Percentiles rank a stretch among this genome's conserved stretches.
These are phyloP conservation scores for Oligia latruncula DNA, from an alignment of 2,888 invertebrate genomes.

Conservation along the genomic window DNA sequence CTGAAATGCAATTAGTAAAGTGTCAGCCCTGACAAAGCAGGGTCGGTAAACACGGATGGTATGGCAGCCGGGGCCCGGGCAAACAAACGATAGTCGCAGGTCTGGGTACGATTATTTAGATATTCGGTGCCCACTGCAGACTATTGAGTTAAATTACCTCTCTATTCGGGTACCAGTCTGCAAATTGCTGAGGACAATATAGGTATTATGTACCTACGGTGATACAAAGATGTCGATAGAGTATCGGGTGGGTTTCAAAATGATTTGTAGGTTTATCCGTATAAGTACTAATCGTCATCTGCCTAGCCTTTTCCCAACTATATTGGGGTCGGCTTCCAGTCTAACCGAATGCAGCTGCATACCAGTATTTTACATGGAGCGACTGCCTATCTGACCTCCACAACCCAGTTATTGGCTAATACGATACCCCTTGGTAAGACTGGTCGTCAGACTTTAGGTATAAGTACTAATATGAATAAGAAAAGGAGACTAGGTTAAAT, in stretches of 20 bases:
- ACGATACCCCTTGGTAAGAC: too few relatives aligned
- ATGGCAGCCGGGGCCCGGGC: conserved; percentile 1
- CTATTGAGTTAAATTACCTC: conserved; percentile 32
- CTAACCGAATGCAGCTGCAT: too few relatives aligned
- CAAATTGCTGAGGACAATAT: conserved; percentile 8
- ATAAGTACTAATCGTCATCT: too few relatives aligned
- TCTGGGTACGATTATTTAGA: conserved; percentile 26
- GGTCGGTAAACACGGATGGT: conserved; percentile 44
- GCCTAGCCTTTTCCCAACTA: too few relatives aligned
- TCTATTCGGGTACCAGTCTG: conserved; percentile 10
- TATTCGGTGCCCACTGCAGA: conserved; percentile 28
- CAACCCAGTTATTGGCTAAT: too few relatives aligned
- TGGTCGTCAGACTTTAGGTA: too few relatives aligned
- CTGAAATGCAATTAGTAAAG: conserved; percentile 61
- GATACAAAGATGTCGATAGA: not conserved
- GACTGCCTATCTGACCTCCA: too few relatives aligned
- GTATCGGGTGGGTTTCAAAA: not conserved
- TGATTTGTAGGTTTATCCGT: too few relatives aligned
- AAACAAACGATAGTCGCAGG: conserved; percentile 27
- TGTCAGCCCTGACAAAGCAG: conserved; percentile 56
- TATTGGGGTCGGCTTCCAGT: too few relatives aligned
- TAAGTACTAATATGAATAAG: not conserved
- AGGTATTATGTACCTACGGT: not conserved
- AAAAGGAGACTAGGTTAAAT: not conserved
- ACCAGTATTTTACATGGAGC: too few relatives aligned